Evolutionary conservation across 2,888 invertebrate genomes (phyloP).

Genomic region (Chrysolina oricalcia): DNA sequence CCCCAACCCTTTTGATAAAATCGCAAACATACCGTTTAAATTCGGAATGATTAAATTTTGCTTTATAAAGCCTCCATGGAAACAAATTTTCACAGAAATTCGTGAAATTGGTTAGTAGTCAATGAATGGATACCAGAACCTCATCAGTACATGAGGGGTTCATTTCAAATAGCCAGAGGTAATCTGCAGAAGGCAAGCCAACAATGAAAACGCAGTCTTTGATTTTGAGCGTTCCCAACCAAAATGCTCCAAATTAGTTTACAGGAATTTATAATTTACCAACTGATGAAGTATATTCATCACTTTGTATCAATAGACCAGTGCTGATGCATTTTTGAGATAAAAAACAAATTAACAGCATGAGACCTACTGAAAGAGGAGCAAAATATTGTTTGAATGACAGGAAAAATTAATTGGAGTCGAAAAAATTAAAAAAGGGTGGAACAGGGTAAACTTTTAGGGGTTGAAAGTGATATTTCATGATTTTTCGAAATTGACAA

Average conservation of each 20-base stretch:
- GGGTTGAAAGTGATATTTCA: too few relatives aligned
- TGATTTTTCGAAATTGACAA: too few relatives aligned
- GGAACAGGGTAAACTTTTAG: too few relatives aligned
- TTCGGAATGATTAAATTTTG: constrained; percentile 4
- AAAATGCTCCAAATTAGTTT: neutral
- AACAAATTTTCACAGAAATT: constrained; percentile 10
- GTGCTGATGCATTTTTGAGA: too few relatives aligned
- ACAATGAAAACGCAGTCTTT: neutral
- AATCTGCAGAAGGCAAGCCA: neutral
- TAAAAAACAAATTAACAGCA: too few relatives aligned
- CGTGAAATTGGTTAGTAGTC: neutral
- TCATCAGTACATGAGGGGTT: neutral
- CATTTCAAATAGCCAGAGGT: neutral
- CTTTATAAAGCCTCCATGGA: neutral
- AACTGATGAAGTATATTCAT: too few relatives aligned
- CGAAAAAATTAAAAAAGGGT: too few relatives aligned
- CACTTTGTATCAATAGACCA: too few relatives aligned
- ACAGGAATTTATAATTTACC: too few relatives aligned
- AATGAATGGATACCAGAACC: constrained; percentile 10
- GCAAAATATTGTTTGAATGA: too few relatives aligned
- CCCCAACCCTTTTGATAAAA: constrained; percentile 8
- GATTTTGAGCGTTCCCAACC: neutral
- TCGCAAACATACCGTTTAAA: neutral
- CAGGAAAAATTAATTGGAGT: too few relatives aligned
- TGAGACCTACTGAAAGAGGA: too few relatives aligned